phyloP scores from a whole-genome alignment of 2,113 vertebrate species.

The Thalassarche chlororhynchos region DNA sequence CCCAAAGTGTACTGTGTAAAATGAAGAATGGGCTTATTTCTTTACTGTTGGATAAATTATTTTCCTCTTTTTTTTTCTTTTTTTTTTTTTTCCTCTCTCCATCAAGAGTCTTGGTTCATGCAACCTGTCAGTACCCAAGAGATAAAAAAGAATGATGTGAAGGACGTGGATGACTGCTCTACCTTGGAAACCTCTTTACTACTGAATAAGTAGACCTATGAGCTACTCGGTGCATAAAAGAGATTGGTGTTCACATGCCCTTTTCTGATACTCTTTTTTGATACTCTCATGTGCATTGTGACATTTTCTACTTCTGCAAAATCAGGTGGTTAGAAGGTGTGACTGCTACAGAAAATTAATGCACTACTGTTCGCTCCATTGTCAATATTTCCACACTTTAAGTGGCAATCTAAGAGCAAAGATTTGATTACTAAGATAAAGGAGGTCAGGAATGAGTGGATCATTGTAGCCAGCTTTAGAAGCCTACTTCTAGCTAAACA shows the following conservation, averaged over 20 bases:
- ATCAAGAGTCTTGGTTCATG: neutral
- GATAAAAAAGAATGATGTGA: neutral
- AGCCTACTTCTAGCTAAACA: neutral
- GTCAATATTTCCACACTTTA: neutral
- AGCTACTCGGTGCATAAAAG: neutral
- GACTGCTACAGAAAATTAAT: neutral
- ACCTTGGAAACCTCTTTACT: neutral
- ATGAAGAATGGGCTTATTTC: neutral
- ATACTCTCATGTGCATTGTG: neutral
- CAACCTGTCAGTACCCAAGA: neutral
- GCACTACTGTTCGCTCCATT: neutral
- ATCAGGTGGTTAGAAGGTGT: neutral
- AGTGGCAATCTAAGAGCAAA: neutral
- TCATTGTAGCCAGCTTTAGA: neutral
- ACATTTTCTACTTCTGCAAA: neutral
- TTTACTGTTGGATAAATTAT: neutral
- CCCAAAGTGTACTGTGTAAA: neutral
- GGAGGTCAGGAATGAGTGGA: neutral
- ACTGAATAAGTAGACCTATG: neutral
- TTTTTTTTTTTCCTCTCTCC: fast-evolving
- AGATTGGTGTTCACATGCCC: neutral
- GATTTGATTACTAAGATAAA: neutral
- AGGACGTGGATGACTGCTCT: neutral
- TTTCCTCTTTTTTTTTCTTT: neutral
- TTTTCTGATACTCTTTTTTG: neutral